Evolutionary conservation across 1,140 invertebrate species (phyloP).

Genomic region (Rhagoletis zephyria): DNA sequence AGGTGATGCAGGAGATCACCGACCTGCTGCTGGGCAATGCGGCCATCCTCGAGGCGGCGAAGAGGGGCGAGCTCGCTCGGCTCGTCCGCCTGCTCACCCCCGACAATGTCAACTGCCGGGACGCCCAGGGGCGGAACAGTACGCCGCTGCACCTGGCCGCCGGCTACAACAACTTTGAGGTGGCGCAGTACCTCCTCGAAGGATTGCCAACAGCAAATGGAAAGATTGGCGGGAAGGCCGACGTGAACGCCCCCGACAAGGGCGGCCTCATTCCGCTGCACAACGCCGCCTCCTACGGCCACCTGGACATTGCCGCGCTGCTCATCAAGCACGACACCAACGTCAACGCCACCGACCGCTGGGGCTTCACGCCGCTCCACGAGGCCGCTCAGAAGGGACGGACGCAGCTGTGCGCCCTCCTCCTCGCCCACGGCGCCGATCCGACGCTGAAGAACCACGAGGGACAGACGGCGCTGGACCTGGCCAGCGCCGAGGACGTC

Average conservation of each 20-base stretch:
- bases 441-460: slow-evolving; percentile 96
- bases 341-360: slow-evolving; percentile 95
- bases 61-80: slow-evolving; percentile 91
- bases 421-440: slow-evolving; percentile 92
- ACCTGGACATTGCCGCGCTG: slow-evolving; percentile 90
- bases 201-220: no score
- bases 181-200: slow-evolving; percentile 94
- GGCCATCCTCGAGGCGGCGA: slow-evolving; percentile 93
- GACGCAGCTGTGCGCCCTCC: slow-evolving; percentile 88
- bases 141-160: slow-evolving; percentile 93
- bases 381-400: slow-evolving; percentile 96
- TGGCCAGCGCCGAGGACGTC: slow-evolving; percentile 94
- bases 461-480: slow-evolving; percentile 92
- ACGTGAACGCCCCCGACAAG: slow-evolving; percentile 92
- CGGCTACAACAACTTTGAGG: slow-evolving; percentile 97
- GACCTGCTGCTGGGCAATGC: slow-evolving; percentile 92
- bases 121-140: slow-evolving; percentile 95
- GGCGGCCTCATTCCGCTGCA: slow-evolving; percentile 83
- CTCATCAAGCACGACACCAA: slow-evolving; percentile 92
- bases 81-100: slow-evolving; percentile 90
- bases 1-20: no score
- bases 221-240: no score
- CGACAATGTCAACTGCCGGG: slow-evolving; percentile 96
- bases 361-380: slow-evolving; percentile 97
- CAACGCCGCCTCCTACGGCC: slow-evolving; percentile 90